Base-by-base conservation (phyloP, 2,888 invertebrate species). In the Aphidoletes aphidimyza region DNA sequence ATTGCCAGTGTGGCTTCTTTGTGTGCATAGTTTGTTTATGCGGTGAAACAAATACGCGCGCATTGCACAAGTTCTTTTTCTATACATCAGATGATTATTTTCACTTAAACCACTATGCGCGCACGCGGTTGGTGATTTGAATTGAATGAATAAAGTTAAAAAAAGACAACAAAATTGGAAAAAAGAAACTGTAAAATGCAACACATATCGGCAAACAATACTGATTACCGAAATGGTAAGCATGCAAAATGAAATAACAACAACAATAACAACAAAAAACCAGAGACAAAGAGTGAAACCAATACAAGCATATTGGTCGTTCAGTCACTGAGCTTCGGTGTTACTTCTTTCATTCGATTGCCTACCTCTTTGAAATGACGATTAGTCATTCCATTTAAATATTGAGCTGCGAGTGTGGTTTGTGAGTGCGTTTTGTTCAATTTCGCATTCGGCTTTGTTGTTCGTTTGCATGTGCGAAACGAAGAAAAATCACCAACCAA, bases 301-400 rank as follows among this genome's bases (percentile, higher is more conserved):
- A 54, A 54, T 54, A 22, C n/a, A 54, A 2, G 69, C 34, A 14
- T 47, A 14, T 47, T 69, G 42, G 42, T 42, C 42, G 69, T 34
- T 22, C 22, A 3, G 22, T 54, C 11, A 11, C 39, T 39, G 39
- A 8, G 39, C 39, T 39, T 39, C 11, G 39, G n/a, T 54, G 6
- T 47, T 47, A 22, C 22, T 26, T 54, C 17, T 30, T 30, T 11
- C 11, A 30, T 14, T 69, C 69, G 69, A 69, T n/a, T n/a, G n/a
- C n/a, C 54, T 11, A 30, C 30, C 30, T 69, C 69, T 69, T 30
- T 34, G 69, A 30, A 69, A 69, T 30, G 69, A 34, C 69, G 69
- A 69, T 69, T 69, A 69, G 69, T 69, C 69, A 69, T 69, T 30
- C 14, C 69, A 69, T 69, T 69, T 69, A 30, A 69, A 69, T 34